These are phyloP conservation scores for Ovibos moschatus DNA, from an alignment of 2,113 vertebrate genomes.

Conservation along the genomic window DNA sequence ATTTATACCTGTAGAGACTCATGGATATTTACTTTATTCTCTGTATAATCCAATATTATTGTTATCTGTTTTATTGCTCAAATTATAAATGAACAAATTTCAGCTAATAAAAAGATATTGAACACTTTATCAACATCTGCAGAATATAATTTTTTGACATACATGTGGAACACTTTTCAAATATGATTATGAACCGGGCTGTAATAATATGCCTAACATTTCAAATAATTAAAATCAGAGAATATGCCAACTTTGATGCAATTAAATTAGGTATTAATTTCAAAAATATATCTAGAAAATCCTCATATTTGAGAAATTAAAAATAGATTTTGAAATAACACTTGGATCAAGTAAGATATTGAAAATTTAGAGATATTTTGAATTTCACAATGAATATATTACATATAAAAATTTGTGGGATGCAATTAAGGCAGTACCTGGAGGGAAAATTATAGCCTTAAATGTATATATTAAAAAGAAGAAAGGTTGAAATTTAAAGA, in stretches of 20 bases:
- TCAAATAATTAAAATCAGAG: not conserved
- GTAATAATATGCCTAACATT: not conserved
- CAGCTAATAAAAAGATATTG: not conserved
- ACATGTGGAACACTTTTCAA: not conserved
- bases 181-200: not conserved
- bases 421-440: not conserved
- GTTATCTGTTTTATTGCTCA: not conserved
- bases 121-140: not conserved
- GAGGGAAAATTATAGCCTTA: not conserved
- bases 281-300: not conserved
- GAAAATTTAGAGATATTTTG: not conserved
- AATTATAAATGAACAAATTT: not conserved
- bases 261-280: not conserved
- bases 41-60: not conserved
- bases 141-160: not conserved
- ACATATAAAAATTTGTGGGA: not conserved
- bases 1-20: not conserved
- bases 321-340: slow-evolving; percentile 17
- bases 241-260: not conserved
- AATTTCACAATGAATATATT: not conserved
- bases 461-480: not conserved
- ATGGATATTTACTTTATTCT: not conserved
- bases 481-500: not conserved
- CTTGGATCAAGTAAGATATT: not conserved
- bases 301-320: not conserved